Evolutionary conservation across 2,888 invertebrate species (phyloP).

Genomic region (Caradrina clavipalpis): DNA sequence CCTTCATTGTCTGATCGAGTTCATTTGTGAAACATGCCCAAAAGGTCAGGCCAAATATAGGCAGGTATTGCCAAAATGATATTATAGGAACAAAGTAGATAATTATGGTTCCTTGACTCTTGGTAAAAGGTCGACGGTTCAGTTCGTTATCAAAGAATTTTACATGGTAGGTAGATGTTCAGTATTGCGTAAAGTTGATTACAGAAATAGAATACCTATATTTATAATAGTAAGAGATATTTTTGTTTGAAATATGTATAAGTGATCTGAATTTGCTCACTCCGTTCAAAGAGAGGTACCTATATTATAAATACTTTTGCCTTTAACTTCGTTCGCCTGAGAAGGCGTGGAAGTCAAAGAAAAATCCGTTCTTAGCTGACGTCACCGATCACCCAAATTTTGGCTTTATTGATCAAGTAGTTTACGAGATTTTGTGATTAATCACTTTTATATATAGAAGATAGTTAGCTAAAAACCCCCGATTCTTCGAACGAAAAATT

Average conservation of each 20-base stretch:
- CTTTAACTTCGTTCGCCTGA: too few relatives aligned
- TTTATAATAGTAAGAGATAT: not conserved
- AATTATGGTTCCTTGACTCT: conserved; percentile 69
- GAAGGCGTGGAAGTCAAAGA: too few relatives aligned
- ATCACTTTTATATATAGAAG: too few relatives aligned
- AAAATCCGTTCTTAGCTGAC: too few relatives aligned
- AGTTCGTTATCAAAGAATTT: conserved; percentile 27
- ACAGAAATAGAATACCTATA: not conserved
- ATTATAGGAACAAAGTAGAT: conserved; percentile 60
- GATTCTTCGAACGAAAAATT: too few relatives aligned
- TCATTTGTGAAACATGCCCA: conserved; percentile 73
- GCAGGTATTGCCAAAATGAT: conserved; percentile 75
- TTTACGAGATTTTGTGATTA: too few relatives aligned
- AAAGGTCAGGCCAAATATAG: conserved; percentile 81
- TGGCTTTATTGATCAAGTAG: too few relatives aligned
- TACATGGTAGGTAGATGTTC: not conserved
- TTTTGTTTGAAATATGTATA: not conserved
- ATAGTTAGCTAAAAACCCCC: too few relatives aligned
- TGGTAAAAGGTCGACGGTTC: conserved; percentile 67
- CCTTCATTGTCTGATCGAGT: conserved; percentile 63
- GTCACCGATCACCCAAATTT: too few relatives aligned
- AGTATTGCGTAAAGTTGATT: conserved; percentile 18
- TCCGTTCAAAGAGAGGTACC: not conserved
- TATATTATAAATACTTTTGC: not conserved
- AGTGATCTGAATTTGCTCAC: not conserved